Conservation (phyloP, 1,140 invertebrate genomes). For the Chlorops oryzae region DNA sequence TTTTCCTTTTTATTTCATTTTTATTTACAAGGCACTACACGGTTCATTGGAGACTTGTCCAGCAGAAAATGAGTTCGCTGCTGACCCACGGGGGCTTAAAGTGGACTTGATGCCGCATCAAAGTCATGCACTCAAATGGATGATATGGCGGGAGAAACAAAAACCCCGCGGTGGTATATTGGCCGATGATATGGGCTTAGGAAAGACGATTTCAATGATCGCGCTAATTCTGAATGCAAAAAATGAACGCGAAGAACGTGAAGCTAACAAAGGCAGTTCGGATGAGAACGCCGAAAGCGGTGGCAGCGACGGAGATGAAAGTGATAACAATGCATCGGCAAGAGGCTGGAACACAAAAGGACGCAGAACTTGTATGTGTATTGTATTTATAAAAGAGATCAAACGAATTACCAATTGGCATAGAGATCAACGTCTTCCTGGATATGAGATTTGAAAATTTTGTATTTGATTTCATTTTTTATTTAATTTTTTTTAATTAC, state of each 20-base stretch:
- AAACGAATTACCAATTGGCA: too few species aligned
- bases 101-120: conserved; percentile 80
- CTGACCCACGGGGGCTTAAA: conserved; percentile 60
- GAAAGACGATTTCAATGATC: conserved; percentile 91
- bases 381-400: too few species aligned
- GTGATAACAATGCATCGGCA: too few species aligned
- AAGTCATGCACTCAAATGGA: conserved; percentile 78
- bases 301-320: too few species aligned
- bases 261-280: conserved; percentile 31
- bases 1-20: too few species aligned
- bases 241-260: conserved; percentile 26
- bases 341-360: too few species aligned
- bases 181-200: conserved; percentile 92
- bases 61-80: conserved; percentile 52
- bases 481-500: too few species aligned
- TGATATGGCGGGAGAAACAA: conserved; percentile 81
- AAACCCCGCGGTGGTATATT: conserved; percentile 71
- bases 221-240: conserved; percentile 60
- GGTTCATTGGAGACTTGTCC: conserved; percentile 63
- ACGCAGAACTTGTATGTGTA: too few species aligned
- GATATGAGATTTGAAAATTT: too few species aligned
- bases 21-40: conserved; percentile 59
- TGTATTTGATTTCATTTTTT: too few species aligned
- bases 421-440: too few species aligned
- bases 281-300: too few species aligned